These are phyloP conservation scores for Conomelus anceps DNA, from an alignment of 2,888 invertebrate species.

Conservation along the genomic window DNA sequence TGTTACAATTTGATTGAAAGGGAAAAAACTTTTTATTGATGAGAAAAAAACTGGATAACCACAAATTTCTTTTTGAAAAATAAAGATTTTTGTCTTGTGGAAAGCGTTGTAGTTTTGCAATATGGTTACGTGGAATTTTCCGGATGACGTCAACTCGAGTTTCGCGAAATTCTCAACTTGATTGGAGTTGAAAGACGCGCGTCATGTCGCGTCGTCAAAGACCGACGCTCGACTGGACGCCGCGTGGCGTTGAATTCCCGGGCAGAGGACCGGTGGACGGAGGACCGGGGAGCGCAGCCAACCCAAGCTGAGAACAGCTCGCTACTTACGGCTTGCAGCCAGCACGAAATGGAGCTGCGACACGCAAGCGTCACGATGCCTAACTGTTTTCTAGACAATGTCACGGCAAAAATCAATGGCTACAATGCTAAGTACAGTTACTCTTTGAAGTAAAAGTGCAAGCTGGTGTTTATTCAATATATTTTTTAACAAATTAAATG, in stretches of 20 bases:
- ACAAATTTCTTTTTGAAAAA: no score
- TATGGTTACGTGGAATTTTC: background rate
- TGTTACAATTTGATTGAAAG: background rate
- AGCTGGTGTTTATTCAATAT: background rate
- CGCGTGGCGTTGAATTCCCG: background rate
- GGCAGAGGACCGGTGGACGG: background rate
- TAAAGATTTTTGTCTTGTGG: background rate
- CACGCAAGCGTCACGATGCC: background rate
- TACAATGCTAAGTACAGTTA: background rate
- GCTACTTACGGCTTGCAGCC: background rate
- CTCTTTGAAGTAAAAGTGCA: background rate
- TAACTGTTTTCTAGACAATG: background rate
- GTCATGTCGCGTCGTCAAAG: background rate
- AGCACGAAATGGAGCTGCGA: background rate
- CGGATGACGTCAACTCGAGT: background rate
- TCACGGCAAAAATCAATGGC: background rate
- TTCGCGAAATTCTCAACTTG: background rate
- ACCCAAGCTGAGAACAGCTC: background rate
- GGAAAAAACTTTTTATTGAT: background rate
- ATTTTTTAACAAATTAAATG: background rate
- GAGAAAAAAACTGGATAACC: background rate
- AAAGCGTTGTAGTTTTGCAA: background rate
- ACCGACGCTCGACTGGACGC: background rate
- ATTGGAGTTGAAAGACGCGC: background rate
- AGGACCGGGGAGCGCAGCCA: background rate